Evolutionary conservation across 2,888 invertebrate genomes (phyloP).

Genomic region (Spatulosminthurus flaviceps): DNA sequence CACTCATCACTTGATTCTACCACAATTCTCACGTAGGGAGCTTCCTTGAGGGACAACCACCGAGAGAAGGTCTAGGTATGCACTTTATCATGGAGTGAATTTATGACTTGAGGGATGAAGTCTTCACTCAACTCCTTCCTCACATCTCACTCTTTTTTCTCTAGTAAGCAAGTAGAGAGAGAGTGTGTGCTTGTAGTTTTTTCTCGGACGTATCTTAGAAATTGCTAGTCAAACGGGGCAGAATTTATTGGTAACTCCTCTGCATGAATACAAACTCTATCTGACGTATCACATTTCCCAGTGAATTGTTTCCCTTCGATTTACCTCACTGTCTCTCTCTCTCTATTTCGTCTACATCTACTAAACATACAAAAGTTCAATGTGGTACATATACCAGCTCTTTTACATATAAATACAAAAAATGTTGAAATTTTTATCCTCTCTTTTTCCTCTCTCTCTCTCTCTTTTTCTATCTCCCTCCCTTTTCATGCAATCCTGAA

Average conservation of each 20-base stretch:
- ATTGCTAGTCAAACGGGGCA: conserved; percentile 38
- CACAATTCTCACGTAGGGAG: not conserved
- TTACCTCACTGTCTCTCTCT: not conserved
- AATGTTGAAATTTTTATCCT: too few species aligned
- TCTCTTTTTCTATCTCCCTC: not conserved
- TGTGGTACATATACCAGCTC: too few species aligned
- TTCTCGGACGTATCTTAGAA: conserved; percentile 38
- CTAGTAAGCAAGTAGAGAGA: not conserved
- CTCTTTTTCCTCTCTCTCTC: too few species aligned
- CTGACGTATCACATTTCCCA: conserved; percentile 44
- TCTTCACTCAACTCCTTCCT: conserved; percentile 41
- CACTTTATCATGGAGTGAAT: conserved; percentile 43
- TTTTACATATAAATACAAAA: too few species aligned
- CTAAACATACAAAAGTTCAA: too few species aligned
- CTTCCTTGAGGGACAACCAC: not conserved
- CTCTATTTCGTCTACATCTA: not conserved
- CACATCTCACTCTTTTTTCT: not conserved
- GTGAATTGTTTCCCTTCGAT: conserved; percentile 43
- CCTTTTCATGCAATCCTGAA: not conserved
- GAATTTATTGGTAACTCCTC: conserved; percentile 43
- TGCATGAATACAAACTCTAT: conserved; percentile 46
- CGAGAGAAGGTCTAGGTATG: not conserved
- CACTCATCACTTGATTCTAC: not conserved
- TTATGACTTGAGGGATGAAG: conserved; percentile 46
- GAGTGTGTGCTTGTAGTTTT: too few species aligned